These are phyloP conservation scores for Sebastes schlegelii DNA, from an alignment of 2,113 vertebrate genomes.

Conservation along the genomic window DNA sequence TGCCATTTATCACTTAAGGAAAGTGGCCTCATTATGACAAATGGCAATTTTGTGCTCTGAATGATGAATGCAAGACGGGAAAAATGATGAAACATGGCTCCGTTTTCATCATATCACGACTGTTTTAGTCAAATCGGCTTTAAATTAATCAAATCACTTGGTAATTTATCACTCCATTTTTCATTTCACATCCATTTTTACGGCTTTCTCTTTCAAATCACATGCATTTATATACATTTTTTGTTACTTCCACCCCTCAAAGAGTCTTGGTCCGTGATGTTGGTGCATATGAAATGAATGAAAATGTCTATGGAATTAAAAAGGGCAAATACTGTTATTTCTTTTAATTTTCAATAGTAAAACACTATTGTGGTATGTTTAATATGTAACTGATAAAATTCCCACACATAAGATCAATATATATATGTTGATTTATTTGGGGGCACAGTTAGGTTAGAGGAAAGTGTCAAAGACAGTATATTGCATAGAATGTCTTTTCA, in stretches of 20 bases:
- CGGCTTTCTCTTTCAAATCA: no score
- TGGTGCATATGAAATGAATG: conserved; percentile 33
- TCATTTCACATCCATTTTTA: no score
- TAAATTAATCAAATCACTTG: no score
- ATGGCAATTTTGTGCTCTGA: no score
- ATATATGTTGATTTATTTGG: conserved; percentile 79
- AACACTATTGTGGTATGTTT: conserved; percentile 42
- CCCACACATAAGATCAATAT: conserved; percentile 40
- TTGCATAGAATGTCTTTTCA: conserved; percentile 78
- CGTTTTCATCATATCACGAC: no score
- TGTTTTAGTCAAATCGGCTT: no score
- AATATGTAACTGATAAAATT: conserved; percentile 21
- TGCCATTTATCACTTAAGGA: no score
- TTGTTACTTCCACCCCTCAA: no score
- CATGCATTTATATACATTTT: conserved; percentile 9
- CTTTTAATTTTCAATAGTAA: conserved; percentile 23
- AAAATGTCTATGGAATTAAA: conserved; percentile 43
- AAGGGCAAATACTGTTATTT: conserved; percentile 11
- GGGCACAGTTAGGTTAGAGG: conserved; percentile 69
- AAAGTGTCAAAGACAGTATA: conserved; percentile 64
- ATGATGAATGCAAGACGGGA: no score
- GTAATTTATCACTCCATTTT: no score
- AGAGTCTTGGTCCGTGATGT: neutral
- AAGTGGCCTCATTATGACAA: no score
- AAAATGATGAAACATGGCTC: no score